Base-by-base conservation (phyloP, 1,140 invertebrate species). In the Patella vulgata region DNA sequence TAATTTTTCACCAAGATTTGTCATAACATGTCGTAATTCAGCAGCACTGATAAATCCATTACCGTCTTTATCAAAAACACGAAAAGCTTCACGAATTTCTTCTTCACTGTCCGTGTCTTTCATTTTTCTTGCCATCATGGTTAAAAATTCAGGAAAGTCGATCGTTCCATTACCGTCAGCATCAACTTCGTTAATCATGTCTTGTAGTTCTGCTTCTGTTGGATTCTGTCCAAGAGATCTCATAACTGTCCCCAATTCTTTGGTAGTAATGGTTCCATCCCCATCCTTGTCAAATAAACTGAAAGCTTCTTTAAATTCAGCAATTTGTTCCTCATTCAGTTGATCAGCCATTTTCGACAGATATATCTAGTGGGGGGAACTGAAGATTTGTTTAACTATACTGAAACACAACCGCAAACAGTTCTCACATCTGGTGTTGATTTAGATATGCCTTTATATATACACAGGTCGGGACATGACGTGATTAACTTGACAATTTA, bases 131-230 rank as follows among this genome's bases (percentile, higher is more conserved):
- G 93, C 94, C 94, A 96, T 96, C 68, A 73, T 64, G 0, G 59
- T 72, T 44, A 93, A 82, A 79, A 91, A 96, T 83, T 96, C 94
- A 78, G 95, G 95, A 86, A 97, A 98, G 87, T 98, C 96, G 87
- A 98, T 98, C 79, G 96, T 97, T 73, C 96, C 96, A 86, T 97
- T 98, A 97, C 96, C 97, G 86, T 99, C 97, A 78, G 96, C 96
- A 87, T 99, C 97, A 68, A 99, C 97, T 89, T 99, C 96, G 85
- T 99, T 99, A 86, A 99, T 99, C 97, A 99, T 99, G 85, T 99
- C 97, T 86, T 99, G 96, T 47, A 99, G 89, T 87, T 99, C 97
- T 52, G 96, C 97, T 87, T 99, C 97, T 83, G 97, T 99, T 80
- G 97, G 97, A 87, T 99, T 99, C 88, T 99, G 97, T 74, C 97